Base-by-base conservation (phyloP, 2,888 invertebrate genomes). In the Diploptera punctata region DNA sequence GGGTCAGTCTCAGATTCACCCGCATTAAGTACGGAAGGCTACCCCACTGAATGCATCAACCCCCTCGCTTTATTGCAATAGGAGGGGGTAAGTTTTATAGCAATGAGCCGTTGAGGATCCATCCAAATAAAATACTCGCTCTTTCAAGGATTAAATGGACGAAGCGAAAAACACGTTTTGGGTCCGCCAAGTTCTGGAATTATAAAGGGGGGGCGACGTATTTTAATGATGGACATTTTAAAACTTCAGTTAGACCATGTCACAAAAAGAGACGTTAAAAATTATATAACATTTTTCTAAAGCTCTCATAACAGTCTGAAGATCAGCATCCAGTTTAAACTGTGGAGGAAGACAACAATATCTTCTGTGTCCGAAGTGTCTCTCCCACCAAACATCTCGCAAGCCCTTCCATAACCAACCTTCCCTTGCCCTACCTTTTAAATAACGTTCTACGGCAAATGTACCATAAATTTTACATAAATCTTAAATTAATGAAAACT, bases 11-110 rank as follows among this genome's bases (percentile, higher is more conserved):
- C 19, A 29, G 57, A 60, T 29, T 49, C 68, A 69, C 60, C 69
- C 69, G 57, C 69, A 69, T 69, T 69, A 69, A 60, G 61, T 61
- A 70, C 61, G 62, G 65, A 65, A 65, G 65, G 47, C 44, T 65
- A 16, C 26, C 65, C 65, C 29, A 43, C 19, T 16, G 65, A 61
- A 61, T 61, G 61, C 33, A 33, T 49, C 47, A n/a, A n/a, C 47
- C 57, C 57, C 29, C 18, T 57, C n/a, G 7, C 33, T 33, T 33
- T n/a, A n/a, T 33, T 33, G n/a, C 29, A 57, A 24, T 21, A 52
- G 21, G 52, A 52, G 29, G 57, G 57, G 57, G 57, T 57, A n/a
- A 24, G 16, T 29, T 57, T n/a, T n/a, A 21, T 24, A 52, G 24
- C 24, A 13, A 52, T 18, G 52, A 57, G 29, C 57, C 57, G 57